Evolutionary conservation across 2,888 invertebrate genomes (phyloP).

Genomic region (Lamproptera curius): DNA sequence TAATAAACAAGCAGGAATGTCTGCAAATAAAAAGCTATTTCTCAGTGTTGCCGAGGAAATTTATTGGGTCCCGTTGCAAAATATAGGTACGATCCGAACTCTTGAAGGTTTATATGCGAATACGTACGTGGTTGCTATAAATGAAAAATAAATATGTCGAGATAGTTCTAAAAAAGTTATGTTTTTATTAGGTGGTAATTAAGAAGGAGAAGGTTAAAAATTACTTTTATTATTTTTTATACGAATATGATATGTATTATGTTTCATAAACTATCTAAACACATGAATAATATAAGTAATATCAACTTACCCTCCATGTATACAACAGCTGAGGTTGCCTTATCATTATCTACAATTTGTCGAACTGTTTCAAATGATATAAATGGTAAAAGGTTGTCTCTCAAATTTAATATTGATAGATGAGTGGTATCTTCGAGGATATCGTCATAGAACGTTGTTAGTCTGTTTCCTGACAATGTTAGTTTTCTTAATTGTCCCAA

Average conservation of each 20-base stretch:
- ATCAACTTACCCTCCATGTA: conserved; percentile 86
- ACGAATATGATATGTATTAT: too few relatives aligned
- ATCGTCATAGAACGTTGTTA: conserved; percentile 84
- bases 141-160: too few relatives aligned
- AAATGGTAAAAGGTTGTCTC: conserved; percentile 86
- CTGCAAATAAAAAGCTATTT: conserved; percentile 61
- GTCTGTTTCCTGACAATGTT: conserved; percentile 84
- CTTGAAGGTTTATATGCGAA: conserved; percentile 8
- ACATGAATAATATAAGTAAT: too few relatives aligned
- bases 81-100: conserved; percentile 54
- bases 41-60: conserved; percentile 52
- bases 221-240: too few relatives aligned
- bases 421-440: conserved; percentile 84
- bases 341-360: conserved; percentile 86
- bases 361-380: conserved; percentile 86
- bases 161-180: too few relatives aligned
- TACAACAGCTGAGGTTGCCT: conserved; percentile 84
- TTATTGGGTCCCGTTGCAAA: conserved; percentile 57
- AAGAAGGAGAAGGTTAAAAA: too few relatives aligned
- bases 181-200: too few relatives aligned
- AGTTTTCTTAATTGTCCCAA: conserved; percentile 84
- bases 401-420: conserved; percentile 85
- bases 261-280: too few relatives aligned
- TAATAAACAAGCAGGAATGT: conserved; percentile 52
- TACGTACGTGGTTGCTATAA: too few relatives aligned